These are phyloP conservation scores for Dysmachus trigonus DNA, from an alignment of 2,888 invertebrate genomes.

Conservation along the genomic window DNA sequence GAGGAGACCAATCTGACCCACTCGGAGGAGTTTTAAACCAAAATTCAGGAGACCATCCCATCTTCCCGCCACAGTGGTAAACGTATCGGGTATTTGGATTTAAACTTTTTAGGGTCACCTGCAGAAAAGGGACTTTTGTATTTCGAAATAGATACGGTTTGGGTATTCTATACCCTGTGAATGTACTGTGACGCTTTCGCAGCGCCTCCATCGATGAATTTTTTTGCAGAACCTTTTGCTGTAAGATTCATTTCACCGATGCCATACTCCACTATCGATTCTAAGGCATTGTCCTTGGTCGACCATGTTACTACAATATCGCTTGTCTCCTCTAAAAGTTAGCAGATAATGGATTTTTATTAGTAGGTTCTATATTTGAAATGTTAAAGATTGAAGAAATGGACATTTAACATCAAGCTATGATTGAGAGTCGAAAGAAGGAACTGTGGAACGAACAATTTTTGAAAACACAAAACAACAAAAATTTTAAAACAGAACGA, in stretches of 20 bases:
- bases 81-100: conserved; percentile 73
- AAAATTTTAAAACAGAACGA: too few relatives aligned
- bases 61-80: conserved; percentile 82
- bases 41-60: conserved; percentile 85
- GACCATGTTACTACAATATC: conserved; percentile 86
- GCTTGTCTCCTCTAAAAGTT: conserved; percentile 68
- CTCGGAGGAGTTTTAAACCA: conserved; percentile 78
- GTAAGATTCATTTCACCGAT: conserved; percentile 68
- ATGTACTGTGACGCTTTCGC: conserved; percentile 75
- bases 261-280: conserved; percentile 80
- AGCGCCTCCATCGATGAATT: conserved; percentile 80
- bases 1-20: conserved; percentile 78
- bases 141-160: neutral
- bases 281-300: conserved; percentile 74
- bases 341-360: conserved; percentile 34
- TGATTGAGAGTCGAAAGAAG: neutral
- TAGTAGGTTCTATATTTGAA: neutral
- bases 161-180: conserved; percentile 73
- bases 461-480: neutral
- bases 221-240: conserved; percentile 68
- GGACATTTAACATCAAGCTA: neutral
- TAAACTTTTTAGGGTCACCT: conserved; percentile 68
- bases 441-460: neutral
- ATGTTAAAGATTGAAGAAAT: neutral
- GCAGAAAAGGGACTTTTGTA: neutral